These are phyloP conservation scores for Holothuria glaberrima DNA, from an alignment of 35 echinoderm and acorn worm species.

Conservation along the genomic window DNA sequence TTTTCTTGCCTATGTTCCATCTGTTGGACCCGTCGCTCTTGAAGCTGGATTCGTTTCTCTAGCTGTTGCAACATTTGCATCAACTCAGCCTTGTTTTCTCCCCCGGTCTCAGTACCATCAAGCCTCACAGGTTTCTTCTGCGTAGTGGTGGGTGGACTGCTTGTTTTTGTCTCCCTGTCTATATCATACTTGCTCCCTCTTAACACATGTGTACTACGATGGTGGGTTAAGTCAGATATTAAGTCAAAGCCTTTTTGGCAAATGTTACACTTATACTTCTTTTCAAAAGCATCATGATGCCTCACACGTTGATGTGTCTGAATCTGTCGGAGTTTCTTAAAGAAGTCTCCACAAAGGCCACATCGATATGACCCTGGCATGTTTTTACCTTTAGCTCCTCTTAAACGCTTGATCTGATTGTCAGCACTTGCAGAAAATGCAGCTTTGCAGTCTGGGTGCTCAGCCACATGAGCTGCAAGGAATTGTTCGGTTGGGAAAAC, in stretches of 20 bases:
- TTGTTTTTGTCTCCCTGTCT: slow-evolving; percentile 70
- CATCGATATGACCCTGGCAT: slow-evolving; percentile 78
- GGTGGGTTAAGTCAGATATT: slow-evolving; percentile 93
- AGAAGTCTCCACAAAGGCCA: slow-evolving; percentile 88
- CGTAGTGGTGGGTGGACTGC: neutral
- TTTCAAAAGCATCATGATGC: slow-evolving; percentile 96
- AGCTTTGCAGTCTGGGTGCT: slow-evolving; percentile 93
- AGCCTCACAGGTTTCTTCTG: slow-evolving; percentile 5
- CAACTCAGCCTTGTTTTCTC: slow-evolving; percentile 90
- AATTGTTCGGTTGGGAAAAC: slow-evolving; percentile 90
- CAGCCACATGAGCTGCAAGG: slow-evolving; percentile 80
- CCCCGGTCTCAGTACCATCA: neutral
- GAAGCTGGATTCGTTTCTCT: slow-evolving; percentile 90
- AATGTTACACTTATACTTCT: slow-evolving; percentile 99
- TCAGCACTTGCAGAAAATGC: slow-evolving; percentile 81
- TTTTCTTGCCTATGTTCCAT: slow-evolving; percentile 90
- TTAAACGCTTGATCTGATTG: slow-evolving; percentile 58
- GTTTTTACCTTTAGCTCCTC: slow-evolving; percentile 76
- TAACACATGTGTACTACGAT: slow-evolving; percentile 81
- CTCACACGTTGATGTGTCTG: slow-evolving; percentile 96
- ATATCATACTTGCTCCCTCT: slow-evolving; percentile 84
- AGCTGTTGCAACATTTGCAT: slow-evolving; percentile 94
- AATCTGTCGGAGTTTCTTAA: slow-evolving; percentile 95
- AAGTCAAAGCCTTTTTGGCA: slow-evolving; percentile 97
- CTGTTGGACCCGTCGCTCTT: slow-evolving; percentile 89